Evolutionary conservation across 2,113 vertebrate species (phyloP).

Genomic region (Candoia aspera): DNA sequence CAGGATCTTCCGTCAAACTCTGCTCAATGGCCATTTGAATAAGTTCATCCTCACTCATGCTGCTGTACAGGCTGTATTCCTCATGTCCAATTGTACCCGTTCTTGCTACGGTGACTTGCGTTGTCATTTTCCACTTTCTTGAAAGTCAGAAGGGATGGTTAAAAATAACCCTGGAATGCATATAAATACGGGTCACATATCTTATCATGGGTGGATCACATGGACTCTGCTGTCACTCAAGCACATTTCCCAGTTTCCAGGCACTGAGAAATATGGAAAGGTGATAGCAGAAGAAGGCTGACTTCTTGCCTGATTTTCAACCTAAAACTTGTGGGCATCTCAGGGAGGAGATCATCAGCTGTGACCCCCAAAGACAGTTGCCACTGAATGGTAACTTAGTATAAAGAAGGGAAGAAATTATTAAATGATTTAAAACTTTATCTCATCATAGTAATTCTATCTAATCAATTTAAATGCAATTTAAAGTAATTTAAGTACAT

Average conservation of each 20-base stretch:
- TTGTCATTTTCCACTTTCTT: conserved; percentile 47
- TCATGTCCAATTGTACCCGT: conserved; percentile 69
- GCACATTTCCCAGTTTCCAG: not conserved
- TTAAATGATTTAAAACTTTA: not conserved
- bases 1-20: conserved; percentile 77
- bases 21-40: conserved; percentile 90
- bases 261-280: not conserved
- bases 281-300: not conserved
- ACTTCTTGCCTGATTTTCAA: not conserved
- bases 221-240: no score
- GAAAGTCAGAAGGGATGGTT: conserved; percentile 19
- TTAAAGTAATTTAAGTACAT: not conserved
- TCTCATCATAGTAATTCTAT: not conserved
- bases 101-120: conserved; percentile 59
- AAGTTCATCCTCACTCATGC: conserved; percentile 89
- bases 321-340: not conserved
- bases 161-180: conserved; percentile 33
- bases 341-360: not conserved
- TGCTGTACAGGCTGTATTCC: conserved; percentile 88
- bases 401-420: not conserved
- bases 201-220: not conserved
- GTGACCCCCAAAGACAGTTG: not conserved
- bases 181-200: conserved; percentile 4
- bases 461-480: not conserved
- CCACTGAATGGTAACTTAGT: not conserved